Base-by-base conservation (phyloP, 2,797 vertebrate species). In the Taeniopygia guttata region DNA sequence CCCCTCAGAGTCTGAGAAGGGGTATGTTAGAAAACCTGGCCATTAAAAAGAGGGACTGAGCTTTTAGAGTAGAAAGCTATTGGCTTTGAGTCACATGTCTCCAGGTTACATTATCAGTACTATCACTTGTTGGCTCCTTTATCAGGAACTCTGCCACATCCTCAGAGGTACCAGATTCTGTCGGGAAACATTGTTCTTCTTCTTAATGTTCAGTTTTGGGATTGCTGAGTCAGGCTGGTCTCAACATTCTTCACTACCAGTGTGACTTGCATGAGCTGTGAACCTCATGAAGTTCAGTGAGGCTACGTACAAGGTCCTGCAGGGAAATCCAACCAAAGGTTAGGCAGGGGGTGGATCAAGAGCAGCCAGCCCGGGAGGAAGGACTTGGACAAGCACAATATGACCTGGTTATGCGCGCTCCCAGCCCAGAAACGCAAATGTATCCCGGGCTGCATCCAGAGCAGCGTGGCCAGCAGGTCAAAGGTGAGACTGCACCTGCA, bases 331-430 rank as follows among this genome's bases (percentile, higher is more conserved):
- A 43, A 12, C 27, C 32, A 21, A 43, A 62, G 69, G 22, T 3
- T 43, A 56, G 16, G 36, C 70, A 82, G 62, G 27, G 36, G 36
- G 38, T 11, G 36, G 36, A 38, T 38, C 36, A 38, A 38, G 36
- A 43, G 36, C 32, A 49, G 63, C 27, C 36, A 60, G 58, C 58
- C 26, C 55, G 29, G 5, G 22, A 13, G 7, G n/a, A n/a, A 45
- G 23, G 38, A 30, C 23, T 51, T 49, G 23, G 32, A 45, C 9
- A 79, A 72, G 13, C 23, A 20, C 27, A 60, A 4, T 25, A 3
- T 34, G 42, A 67, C 6, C 30, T 4, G 13, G 34, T 12, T 48
- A 3, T 54, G 26, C 1, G 2, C 0, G 2, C 16, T 42, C 18
- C 11, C 26, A 32, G 55, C 63, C 30, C 69, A 42, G 22, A 42